Evolutionary conservation across 2,113 vertebrate genomes (phyloP).

Genomic region (Beaufortia kweichowensis): DNA sequence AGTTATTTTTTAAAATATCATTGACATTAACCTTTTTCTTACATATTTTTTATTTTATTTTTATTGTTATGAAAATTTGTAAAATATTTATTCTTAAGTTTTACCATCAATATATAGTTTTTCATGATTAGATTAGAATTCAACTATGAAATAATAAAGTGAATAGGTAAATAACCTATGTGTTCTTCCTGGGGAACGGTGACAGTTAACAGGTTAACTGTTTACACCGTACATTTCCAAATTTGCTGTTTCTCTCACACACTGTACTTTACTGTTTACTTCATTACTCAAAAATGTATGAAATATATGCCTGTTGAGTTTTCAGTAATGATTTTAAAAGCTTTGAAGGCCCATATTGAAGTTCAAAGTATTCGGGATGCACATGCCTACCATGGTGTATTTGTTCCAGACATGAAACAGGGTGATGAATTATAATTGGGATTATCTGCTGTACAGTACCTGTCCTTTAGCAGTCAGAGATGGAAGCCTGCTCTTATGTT

Average conservation of each 20-base stretch:
- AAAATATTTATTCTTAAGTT: too few species aligned
- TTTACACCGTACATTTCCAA: neutral
- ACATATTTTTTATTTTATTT: too few species aligned
- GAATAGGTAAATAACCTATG: too few species aligned
- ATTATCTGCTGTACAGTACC: constrained; percentile 1
- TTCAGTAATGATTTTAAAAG: constrained; percentile 30
- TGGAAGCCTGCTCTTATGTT: constrained; percentile 30
- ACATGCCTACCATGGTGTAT: neutral
- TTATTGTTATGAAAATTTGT: too few species aligned
- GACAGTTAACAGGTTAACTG: too few species aligned
- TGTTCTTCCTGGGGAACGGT: too few species aligned
- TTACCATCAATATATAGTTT: too few species aligned
- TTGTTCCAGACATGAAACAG: neutral
- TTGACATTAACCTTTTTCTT: too few species aligned
- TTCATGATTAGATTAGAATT: too few species aligned
- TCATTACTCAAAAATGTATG: neutral
- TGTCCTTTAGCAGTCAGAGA: neutral
- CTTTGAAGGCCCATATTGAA: neutral
- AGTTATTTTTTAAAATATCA: too few species aligned
- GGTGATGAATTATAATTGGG: constrained; percentile 20
- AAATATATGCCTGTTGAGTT: neutral
- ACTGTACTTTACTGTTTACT: neutral
- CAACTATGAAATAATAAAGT: too few species aligned
- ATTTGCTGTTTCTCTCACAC: neutral
- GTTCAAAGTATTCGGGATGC: neutral